Evolutionary conservation across 2,888 invertebrate species (phyloP).

Genomic region (Glaucopsyche alexis): DNA sequence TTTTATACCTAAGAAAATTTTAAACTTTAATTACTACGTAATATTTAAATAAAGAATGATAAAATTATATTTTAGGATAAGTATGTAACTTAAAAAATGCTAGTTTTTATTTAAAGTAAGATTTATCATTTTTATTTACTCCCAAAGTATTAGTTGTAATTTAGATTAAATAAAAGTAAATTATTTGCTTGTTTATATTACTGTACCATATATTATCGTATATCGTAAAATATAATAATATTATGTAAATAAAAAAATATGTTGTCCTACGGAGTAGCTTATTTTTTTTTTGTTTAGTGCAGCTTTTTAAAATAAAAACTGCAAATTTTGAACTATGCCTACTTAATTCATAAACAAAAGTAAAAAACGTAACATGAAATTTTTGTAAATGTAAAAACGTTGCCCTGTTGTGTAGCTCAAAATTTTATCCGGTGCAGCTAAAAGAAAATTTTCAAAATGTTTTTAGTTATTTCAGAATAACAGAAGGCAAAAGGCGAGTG

Average conservation of each 20-base stretch:
- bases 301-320: conserved; percentile 27
- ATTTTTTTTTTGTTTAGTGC: conserved; percentile 1
- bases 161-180: conserved; percentile 18
- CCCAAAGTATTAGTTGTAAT: conserved; percentile 42
- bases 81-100: not conserved
- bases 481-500: not conserved
- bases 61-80: conserved; percentile 1
- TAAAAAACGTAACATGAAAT: too few species aligned
- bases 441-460: not conserved
- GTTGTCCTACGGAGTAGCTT: conserved; percentile 13
- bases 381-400: conserved; percentile 32
- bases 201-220: not conserved
- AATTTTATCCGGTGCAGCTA: conserved; percentile 44
- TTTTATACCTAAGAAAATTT: conserved; percentile 27
- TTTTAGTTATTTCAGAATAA: not conserved
- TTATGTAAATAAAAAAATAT: conserved; percentile 8
- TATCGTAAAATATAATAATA: not conserved
- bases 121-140: conserved; percentile 46
- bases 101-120: conserved; percentile 28
- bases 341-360: not conserved
- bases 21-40: conserved; percentile 10
- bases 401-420: conserved; percentile 47
- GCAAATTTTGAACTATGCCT: not conserved
- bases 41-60: not conserved
- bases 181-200: not conserved